Conservation (phyloP, 2,888 invertebrate species). For the Euproctis similis region DNA sequence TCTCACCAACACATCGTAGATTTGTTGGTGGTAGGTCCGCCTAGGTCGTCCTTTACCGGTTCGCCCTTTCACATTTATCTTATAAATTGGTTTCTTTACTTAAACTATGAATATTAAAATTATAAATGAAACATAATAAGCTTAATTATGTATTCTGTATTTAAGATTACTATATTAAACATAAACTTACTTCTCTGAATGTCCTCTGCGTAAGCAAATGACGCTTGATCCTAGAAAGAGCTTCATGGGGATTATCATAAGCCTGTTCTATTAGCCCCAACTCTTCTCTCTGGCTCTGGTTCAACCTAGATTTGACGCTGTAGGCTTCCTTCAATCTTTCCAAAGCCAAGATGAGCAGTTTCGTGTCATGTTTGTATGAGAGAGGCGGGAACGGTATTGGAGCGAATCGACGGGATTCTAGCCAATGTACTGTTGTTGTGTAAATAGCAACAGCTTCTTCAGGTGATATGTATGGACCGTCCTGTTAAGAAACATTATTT, state of each 20-base stretch:
- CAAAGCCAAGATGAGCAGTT: constrained; percentile 95
- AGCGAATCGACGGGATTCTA: constrained; percentile 98
- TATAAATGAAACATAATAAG: no score
- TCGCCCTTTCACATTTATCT: no score
- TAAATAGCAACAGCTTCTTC: constrained; percentile 99
- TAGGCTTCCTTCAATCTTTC: constrained; percentile 98
- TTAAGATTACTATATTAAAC: not conserved
- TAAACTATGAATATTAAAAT: no score
- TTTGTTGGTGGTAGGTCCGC: no score
- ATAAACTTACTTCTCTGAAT: constrained; percentile 89
- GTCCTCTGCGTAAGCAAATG: constrained; percentile 98
- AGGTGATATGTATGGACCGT: constrained; percentile 99
- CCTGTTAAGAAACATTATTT: constrained; percentile 70
- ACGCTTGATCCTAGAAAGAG: constrained; percentile 98
- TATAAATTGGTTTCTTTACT: no score
- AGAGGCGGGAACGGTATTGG: constrained; percentile 99
- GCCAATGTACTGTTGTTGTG: constrained; percentile 99
- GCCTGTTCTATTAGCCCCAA: constrained; percentile 99
- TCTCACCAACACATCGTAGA: no score
- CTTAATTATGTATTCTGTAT: no score
- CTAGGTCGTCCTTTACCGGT: no score
- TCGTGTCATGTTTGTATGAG: constrained; percentile 99
- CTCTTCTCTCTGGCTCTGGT: constrained; percentile 99
- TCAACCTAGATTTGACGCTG: constrained; percentile 96
- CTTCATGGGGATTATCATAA: constrained; percentile 99